Evolutionary conservation across 1,140 invertebrate genomes (phyloP).

Genomic region (Drosophila eugracilis): DNA sequence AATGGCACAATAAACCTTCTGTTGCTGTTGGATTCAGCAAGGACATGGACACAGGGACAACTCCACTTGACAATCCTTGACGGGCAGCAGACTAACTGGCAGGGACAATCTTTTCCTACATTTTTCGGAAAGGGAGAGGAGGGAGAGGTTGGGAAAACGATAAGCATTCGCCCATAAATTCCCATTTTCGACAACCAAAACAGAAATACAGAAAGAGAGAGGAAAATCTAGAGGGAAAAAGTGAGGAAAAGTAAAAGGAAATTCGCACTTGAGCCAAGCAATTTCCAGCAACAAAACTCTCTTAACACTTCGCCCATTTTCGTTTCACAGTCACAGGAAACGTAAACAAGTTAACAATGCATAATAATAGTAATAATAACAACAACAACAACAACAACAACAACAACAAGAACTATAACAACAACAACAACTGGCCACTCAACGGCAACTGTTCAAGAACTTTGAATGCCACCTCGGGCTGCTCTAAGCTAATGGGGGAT

Average conservation of each 20-base stretch:
- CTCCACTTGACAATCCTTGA: conserved; percentile 27
- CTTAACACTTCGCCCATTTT: conserved; percentile 6
- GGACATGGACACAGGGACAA: conserved; percentile 23
- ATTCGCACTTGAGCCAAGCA: conserved; percentile 19
- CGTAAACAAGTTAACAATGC: conserved; percentile 30
- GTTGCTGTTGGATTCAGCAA: background rate
- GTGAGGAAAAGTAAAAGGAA: no score
- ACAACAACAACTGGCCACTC: conserved; percentile 5
- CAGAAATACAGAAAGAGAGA: no score
- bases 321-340: conserved; percentile 6
- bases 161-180: conserved; percentile 40
- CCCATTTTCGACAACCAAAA: conserved; percentile 27
- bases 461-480: conserved; percentile 15
- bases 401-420: no score
- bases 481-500: conserved; percentile 7
- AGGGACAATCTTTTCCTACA: conserved; percentile 7
- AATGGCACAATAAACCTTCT: conserved; percentile 1
- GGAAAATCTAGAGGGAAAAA: no score
- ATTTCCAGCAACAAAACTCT: conserved; percentile 12
- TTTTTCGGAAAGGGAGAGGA: no score
- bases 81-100: conserved; percentile 22
- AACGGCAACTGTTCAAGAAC: conserved; percentile 18
- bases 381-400: conserved; percentile 4
- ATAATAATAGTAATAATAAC: no score
- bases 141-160: conserved; percentile 1